phyloP scores from a whole-genome alignment of 2,113 vertebrate genomes.

The Tragelaphus buxtoni region DNA sequence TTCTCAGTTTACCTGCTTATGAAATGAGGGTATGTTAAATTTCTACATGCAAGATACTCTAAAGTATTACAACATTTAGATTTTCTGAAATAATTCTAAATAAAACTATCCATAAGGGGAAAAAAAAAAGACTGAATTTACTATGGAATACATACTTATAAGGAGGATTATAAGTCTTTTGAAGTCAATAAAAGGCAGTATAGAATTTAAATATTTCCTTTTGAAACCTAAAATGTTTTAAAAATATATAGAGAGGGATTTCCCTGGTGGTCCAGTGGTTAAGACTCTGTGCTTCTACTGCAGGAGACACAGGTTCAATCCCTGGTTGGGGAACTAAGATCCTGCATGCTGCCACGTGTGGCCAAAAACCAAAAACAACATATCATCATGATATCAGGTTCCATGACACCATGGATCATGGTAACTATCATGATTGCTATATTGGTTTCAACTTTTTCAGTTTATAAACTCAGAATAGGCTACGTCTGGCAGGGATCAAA shows the following conservation, averaged over 20 bases:
- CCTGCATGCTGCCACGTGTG: neutral
- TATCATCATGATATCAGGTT: neutral
- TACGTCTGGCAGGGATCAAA: neutral
- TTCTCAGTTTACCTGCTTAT: neutral
- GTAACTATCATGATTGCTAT: neutral
- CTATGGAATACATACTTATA: neutral
- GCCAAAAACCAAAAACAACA: neutral
- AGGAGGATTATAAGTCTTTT: neutral
- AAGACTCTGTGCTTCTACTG: neutral
- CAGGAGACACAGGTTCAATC: neutral
- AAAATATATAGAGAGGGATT: neutral
- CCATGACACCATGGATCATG: neutral
- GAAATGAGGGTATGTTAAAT: neutral
- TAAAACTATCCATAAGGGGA: neutral
- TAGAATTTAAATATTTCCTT: neutral
- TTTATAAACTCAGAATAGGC: neutral
- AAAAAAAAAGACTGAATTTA: constrained; percentile 27
- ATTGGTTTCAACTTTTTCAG: neutral
- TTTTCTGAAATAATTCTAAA: constrained; percentile 29
- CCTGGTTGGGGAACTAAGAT: neutral
- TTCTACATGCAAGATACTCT: neutral
- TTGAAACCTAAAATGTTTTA: neutral
- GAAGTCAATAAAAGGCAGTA: neutral
- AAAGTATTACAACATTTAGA: neutral
- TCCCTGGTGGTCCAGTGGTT: neutral